Conservation (phyloP, 2,888 invertebrate species). For the Drosophila lacicola region DNA sequence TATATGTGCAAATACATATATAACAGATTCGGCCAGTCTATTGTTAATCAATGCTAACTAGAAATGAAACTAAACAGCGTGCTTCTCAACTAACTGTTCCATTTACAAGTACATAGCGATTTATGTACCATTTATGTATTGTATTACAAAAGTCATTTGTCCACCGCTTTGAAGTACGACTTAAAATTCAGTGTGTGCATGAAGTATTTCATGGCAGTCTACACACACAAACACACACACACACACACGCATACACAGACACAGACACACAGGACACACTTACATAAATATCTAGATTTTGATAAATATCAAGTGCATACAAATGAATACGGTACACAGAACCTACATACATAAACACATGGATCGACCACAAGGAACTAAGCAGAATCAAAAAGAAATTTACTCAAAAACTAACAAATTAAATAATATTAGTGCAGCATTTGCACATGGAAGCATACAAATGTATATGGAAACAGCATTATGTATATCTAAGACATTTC, state of each 20-base stretch:
- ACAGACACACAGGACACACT: conserved; percentile 1
- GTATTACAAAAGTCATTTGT: conserved; percentile 45
- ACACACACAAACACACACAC: conserved; percentile 12
- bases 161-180: conserved; percentile 47
- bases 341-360: conserved; percentile 2
- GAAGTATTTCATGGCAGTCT: conserved; percentile 4
- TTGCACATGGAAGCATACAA: conserved; percentile 45
- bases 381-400: conserved; percentile 48
- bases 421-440: conserved; percentile 22
- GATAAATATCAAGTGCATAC: conserved; percentile 63
- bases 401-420: conserved; percentile 29
- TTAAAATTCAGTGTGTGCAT: conserved; percentile 14
- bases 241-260: neutral
- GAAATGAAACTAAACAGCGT: conserved; percentile 32
- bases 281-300: conserved; percentile 59
- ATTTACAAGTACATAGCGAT: conserved; percentile 33
- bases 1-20: conserved; percentile 21
- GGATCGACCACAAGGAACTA: conserved; percentile 28
- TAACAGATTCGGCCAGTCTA: conserved; percentile 25
- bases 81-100: conserved; percentile 52
- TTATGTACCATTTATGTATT: conserved; percentile 19
- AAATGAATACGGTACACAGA: conserved; percentile 22
- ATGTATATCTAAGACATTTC: conserved; percentile 74
- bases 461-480: conserved; percentile 54
- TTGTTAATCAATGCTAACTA: conserved; percentile 31